phyloP scores from a whole-genome alignment of 2,888 invertebrate species.

The Clusia tigrina region DNA sequence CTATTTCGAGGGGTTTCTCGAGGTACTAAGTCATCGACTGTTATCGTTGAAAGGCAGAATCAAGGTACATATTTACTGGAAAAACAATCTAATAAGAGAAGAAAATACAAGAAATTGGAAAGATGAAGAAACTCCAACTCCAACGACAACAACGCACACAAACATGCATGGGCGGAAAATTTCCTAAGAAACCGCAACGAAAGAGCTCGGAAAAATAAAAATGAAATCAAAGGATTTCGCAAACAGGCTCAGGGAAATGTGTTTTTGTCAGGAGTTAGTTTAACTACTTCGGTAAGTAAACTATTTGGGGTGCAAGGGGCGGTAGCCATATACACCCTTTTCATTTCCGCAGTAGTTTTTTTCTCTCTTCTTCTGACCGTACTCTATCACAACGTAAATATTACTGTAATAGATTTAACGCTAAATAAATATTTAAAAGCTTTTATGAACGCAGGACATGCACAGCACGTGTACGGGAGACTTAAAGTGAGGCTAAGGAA shows the following conservation, averaged over 20 bases:
- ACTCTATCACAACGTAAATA: conserved; percentile 15
- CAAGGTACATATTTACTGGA: not conserved
- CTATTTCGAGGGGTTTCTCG: no score
- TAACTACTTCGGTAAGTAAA: conserved; percentile 18
- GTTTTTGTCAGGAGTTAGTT: not conserved
- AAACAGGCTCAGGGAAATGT: conserved; percentile 16
- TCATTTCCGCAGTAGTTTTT: no score
- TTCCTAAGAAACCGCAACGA: no score
- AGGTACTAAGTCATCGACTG: no score
- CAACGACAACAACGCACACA: not conserved
- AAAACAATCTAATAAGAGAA: conserved; percentile 4
- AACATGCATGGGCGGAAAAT: no score
- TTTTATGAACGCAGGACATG: conserved; percentile 18
- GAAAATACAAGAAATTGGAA: not conserved
- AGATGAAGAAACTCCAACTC: not conserved
- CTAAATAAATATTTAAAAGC: conserved; percentile 38
- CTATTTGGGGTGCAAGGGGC: not conserved
- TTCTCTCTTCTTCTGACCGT: no score
- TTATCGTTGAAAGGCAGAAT: no score
- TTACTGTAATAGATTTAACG: conserved; percentile 36
- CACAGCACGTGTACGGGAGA: not conserved
- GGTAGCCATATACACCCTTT: conserved; percentile 13
- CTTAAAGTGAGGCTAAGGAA: not conserved
- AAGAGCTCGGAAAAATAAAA: conserved; percentile 24
- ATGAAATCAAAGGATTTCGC: conserved; percentile 21